Base-by-base conservation (phyloP, 2,888 invertebrate genomes). In the Melanotus villosus region DNA sequence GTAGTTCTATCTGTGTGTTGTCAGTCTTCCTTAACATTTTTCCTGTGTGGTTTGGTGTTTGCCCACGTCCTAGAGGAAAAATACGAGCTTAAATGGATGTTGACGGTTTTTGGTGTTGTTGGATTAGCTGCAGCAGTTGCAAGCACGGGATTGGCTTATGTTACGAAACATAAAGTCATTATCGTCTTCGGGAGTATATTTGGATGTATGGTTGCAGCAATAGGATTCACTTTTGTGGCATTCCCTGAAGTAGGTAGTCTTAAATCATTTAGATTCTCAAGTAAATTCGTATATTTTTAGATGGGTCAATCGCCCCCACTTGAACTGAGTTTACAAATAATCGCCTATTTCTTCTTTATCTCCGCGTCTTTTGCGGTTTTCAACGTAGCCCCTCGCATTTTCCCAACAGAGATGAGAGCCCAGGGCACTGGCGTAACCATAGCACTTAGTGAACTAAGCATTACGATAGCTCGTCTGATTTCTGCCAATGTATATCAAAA, bases 331-430 rank as follows among this genome's bases (percentile, higher is more conserved):
- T n/a, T n/a, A n/a, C n/a, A n/a, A n/a, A n/a, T n/a, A n/a, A n/a
- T n/a, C n/a, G n/a, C n/a, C n/a, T n/a, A n/a, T n/a, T n/a, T n/a
- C 5, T n/a, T 45, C 16, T 32, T 19, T 10, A 34, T 18, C 18
- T 14, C 12, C 4, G 19, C 43, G 10, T 12, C 21, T 1, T 65
- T n/a, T 32, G 12, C 45, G 5, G 23, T 47, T 16, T 45, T n/a
- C 12, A 65, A 65, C 9, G n/a, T 65, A 2, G 38, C 59, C n/a
- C 59, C 84, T 7, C 80, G 81, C 10, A 80, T 83, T 6, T 71
- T 84, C 30, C 65, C 65, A 0, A 65, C 65, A 0, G 56, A 47
- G 23, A 32, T 38, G 0, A 45, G 65, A 38, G 45, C 50, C 10
- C n/a, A 26, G 16, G 50, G 50, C n/a, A 59, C 52, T 4, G 59